These are phyloP conservation scores for Anaspis maculata DNA, from an alignment of 2,888 invertebrate species.

Conservation along the genomic window DNA sequence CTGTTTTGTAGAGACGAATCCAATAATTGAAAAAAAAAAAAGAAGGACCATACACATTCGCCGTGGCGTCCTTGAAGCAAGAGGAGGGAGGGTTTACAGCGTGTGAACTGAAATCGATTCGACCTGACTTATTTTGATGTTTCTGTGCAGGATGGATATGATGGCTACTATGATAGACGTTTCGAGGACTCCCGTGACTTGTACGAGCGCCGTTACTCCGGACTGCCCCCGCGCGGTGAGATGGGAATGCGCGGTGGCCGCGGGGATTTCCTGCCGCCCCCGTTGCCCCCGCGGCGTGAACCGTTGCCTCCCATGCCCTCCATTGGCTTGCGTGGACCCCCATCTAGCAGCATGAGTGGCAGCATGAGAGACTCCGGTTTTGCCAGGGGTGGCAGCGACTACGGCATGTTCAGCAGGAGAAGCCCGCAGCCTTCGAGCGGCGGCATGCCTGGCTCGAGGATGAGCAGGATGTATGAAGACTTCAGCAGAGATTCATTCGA, in stretches of 20 bases:
- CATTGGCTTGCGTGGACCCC: slow-evolving; percentile 45
- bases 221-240: slow-evolving; percentile 45
- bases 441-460: slow-evolving; percentile 34
- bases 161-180: slow-evolving; percentile 75
- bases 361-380: slow-evolving; percentile 58
- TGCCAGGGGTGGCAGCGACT: slow-evolving; percentile 53
- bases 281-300: slow-evolving; percentile 61
- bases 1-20: too few relatives aligned
- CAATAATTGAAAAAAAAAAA: too few relatives aligned
- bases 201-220: slow-evolving; percentile 71
- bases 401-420: slow-evolving; percentile 76
- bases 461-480: slow-evolving; percentile 72
- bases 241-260: slow-evolving; percentile 43
- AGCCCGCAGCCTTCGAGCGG: slow-evolving; percentile 60
- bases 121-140: too few relatives aligned
- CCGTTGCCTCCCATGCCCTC: slow-evolving; percentile 67
- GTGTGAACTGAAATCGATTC: too few relatives aligned
- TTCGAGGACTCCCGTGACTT: slow-evolving; percentile 73
- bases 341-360: slow-evolving; percentile 54
- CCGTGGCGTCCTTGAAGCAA: too few relatives aligned
- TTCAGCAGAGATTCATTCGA: slow-evolving; percentile 84
- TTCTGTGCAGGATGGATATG: slow-evolving; percentile 57
- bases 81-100: too few relatives aligned
- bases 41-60: too few relatives aligned
- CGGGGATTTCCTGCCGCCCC: slow-evolving; percentile 64